These are phyloP conservation scores for Tetramorium parvispinum DNA, from an alignment of 1,140 invertebrate species.

Conservation along the genomic window DNA sequence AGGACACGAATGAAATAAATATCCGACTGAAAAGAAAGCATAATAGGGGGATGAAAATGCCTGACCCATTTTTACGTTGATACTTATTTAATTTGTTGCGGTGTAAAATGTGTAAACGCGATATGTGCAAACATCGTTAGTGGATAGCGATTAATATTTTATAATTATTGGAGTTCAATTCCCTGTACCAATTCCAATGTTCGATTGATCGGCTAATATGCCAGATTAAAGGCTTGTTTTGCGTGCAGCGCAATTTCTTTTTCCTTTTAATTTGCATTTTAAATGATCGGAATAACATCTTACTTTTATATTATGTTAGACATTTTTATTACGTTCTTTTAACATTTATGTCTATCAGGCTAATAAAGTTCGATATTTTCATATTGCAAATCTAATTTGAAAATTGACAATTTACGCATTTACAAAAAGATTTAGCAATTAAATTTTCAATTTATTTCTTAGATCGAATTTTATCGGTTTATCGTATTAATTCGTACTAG, in stretches of 20 bases:
- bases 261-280: neutral
- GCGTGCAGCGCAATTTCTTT: neutral
- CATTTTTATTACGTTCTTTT: neutral
- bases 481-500: neutral
- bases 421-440: neutral
- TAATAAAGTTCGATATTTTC: neutral
- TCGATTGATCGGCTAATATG: neutral
- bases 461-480: neutral
- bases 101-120: neutral
- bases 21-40: neutral
- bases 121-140: constrained; percentile 7
- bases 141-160: neutral
- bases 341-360: neutral
- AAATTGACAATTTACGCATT: neutral
- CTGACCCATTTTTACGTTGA: neutral
- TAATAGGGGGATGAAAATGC: neutral
- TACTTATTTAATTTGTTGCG: neutral
- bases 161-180: constrained; percentile 37
- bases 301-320: neutral
- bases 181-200: neutral
- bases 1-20: neutral
- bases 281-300: neutral
- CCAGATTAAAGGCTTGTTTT: neutral
- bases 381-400: neutral
- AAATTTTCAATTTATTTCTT: neutral